A percentile compares a stretch with the other conserved stretches of the same genome.
These are phyloP conservation scores for Patiria miniata DNA, from an alignment of 35 echinoderm and acorn worm genomes.

Conservation along the genomic window DNA sequence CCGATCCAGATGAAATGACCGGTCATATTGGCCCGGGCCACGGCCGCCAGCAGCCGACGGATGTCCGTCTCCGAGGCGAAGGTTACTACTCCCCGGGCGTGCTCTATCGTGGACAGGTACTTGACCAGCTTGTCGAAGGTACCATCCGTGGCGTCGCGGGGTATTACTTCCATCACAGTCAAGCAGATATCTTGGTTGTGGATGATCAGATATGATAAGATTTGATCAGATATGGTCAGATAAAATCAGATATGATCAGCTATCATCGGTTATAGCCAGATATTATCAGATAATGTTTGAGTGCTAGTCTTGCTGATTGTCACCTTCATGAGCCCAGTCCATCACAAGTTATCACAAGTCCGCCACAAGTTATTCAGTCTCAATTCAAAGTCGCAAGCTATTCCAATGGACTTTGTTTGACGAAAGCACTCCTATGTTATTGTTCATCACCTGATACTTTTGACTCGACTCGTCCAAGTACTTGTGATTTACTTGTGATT, in stretches of 20 bases:
- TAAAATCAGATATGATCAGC: not conserved
- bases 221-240: not conserved
- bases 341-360: too few relatives aligned
- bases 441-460: too few relatives aligned
- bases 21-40: conserved; percentile 53
- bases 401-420: too few relatives aligned
- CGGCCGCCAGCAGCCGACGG: conserved; percentile 68
- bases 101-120: conserved; percentile 49
- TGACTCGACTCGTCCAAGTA: too few relatives aligned
- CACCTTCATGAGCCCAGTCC: too few relatives aligned
- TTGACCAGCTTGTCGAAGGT: conserved; percentile 75
- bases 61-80: conserved; percentile 90
- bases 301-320: too few relatives aligned
- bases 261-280: too few relatives aligned
- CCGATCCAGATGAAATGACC: conserved; percentile 88
- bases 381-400: too few relatives aligned
- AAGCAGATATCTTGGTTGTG: conserved; percentile 77
- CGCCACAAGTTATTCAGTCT: too few relatives aligned
- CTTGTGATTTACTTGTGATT: too few relatives aligned
- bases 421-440: too few relatives aligned
- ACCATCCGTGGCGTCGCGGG: conserved; percentile 58
- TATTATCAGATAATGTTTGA: too few relatives aligned
- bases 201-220: not conserved
- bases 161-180: conserved; percentile 69
- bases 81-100: conserved; percentile 68